Percentiles rank a stretch among this genome's conserved stretches.
phyloP scores from a whole-genome alignment of 2,113 vertebrate genomes.

The Halcyon senegalensis region DNA sequence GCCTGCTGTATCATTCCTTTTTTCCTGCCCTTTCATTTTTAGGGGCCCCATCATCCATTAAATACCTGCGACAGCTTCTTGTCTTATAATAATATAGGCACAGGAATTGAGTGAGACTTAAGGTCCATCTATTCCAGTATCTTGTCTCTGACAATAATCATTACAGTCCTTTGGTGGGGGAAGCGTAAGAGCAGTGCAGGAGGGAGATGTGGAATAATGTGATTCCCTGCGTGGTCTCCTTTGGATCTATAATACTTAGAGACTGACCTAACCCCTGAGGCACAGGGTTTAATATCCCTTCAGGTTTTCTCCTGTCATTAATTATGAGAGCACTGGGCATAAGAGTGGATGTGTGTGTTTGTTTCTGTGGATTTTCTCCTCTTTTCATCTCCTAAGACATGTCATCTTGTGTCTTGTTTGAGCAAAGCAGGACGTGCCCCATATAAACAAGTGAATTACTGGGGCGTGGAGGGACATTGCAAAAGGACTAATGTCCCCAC shows the following conservation, averaged over 20 bases:
- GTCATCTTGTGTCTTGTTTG: neutral
- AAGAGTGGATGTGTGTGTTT: neutral
- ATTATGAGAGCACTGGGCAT: conserved; percentile 13
- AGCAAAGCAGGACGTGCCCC: neutral
- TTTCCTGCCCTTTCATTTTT: neutral
- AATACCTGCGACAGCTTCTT: conserved; percentile 7
- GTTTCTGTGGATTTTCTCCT: neutral
- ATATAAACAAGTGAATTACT: neutral
- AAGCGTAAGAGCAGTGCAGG: neutral
- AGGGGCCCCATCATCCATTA: neutral
- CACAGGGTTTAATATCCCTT: neutral
- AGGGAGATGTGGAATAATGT: neutral
- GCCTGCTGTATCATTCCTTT: neutral
- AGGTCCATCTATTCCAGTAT: conserved; percentile 9
- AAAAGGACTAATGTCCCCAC: neutral
- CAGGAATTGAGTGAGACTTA: neutral
- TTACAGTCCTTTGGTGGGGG: neutral
- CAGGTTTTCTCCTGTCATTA: conserved; percentile 13
- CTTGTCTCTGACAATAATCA: conserved; percentile 52
- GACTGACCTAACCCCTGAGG: conserved; percentile 25
- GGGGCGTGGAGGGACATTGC: neutral
- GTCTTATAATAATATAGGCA: neutral
- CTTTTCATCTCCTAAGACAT: neutral
- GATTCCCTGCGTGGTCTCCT: conserved; percentile 9
- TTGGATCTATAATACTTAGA: conserved; percentile 36